These are phyloP conservation scores for Cydia amplana DNA, from an alignment of 1,140 invertebrate genomes.

Conservation along the genomic window DNA sequence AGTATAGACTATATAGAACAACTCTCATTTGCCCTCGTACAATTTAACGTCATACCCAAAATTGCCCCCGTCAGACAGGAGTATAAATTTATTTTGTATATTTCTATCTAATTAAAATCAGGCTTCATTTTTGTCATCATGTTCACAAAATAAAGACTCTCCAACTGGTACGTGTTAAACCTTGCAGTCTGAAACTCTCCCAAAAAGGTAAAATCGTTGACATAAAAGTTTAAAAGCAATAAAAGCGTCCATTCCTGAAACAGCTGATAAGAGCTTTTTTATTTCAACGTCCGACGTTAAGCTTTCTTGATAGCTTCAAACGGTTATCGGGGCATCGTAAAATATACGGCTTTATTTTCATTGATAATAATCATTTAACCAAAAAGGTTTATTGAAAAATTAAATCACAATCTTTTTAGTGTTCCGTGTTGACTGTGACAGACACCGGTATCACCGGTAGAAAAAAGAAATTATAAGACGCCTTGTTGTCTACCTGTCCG, in stretches of 20 bases:
- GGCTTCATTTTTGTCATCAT: no score
- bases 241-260: slow-evolving; percentile 28
- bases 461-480: background rate
- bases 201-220: slow-evolving; percentile 23
- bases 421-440: background rate
- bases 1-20: no score
- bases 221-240: slow-evolving; percentile 33
- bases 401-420: background rate
- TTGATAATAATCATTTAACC: slow-evolving; percentile 15
- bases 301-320: slow-evolving; percentile 25
- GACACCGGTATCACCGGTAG: background rate
- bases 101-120: no score
- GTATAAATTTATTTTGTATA: no score
- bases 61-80: no score
- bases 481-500: background rate
- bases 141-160: no score
- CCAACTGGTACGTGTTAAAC: background rate
- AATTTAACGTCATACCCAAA: no score
- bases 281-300: slow-evolving; percentile 27
- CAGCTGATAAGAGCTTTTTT: slow-evolving; percentile 33
- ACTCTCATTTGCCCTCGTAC: no score
- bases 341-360: slow-evolving; percentile 31
- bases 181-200: background rate
- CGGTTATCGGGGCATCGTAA: slow-evolving; percentile 25
- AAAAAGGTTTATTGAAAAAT: background rate